Conservation (phyloP, 1,140 invertebrate species). For the Thaumetopoea pityocampa region DNA sequence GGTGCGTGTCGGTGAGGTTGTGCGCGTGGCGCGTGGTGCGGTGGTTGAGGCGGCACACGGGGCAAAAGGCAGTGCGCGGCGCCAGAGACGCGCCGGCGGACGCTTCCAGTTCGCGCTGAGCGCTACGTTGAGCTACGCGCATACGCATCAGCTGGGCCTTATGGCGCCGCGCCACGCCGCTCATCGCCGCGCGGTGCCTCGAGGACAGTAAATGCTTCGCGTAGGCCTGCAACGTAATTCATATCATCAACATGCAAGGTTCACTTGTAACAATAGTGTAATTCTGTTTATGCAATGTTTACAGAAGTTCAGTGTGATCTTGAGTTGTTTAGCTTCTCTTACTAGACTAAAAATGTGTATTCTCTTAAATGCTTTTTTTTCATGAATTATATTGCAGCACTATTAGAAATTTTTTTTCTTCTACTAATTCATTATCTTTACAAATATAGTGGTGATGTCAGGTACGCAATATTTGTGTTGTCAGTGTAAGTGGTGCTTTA, state of each 20-base stretch:
- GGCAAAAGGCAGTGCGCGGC: slow-evolving; percentile 82
- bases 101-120: slow-evolving; percentile 83
- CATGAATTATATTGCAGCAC: no score
- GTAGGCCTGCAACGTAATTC: slow-evolving; percentile 76
- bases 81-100: slow-evolving; percentile 81
- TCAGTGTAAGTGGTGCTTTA: no score
- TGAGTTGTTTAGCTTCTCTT: no score
- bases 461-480: no score
- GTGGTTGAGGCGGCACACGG: slow-evolving; percentile 88
- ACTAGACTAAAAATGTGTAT: no score
- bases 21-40: slow-evolving; percentile 85
- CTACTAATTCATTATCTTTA: no score
- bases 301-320: no score
- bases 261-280: no score
- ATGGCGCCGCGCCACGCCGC: slow-evolving; percentile 81
- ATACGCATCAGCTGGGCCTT: slow-evolving; percentile 83
- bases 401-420: no score
- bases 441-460: no score
- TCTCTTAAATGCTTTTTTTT: no score
- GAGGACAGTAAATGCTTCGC: slow-evolving; percentile 82
- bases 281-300: no score
- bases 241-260: not conserved
- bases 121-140: slow-evolving; percentile 83
- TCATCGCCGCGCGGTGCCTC: slow-evolving; percentile 83
- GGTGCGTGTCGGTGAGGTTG: slow-evolving; percentile 84